Base-by-base conservation (phyloP, 92 coral and sea anemone genomes). In the Hydrozoanthus gracilis region DNA sequence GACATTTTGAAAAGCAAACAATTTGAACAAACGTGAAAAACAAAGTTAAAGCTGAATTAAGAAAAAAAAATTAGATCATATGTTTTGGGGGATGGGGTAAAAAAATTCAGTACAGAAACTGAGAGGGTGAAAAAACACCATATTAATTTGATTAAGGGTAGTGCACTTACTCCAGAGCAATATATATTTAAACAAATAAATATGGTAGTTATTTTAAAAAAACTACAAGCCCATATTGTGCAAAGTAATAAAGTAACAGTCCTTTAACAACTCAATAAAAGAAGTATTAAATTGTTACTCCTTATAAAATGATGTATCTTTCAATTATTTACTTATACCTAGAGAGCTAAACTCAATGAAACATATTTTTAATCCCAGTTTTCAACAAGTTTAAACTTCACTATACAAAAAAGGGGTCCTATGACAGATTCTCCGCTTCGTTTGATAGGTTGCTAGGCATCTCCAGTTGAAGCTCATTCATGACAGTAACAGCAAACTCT, bases 391-490 rank as follows among this genome's bases (percentile, higher is more conserved):
- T 58, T 16, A 58, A 58, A 58, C 64, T 58, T 58, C 64, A 58
- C 64, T 56, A 56, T 56, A 56, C 64, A 68, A 68, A 75, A n/a
- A 50, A 7, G 56, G 56, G 18, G n/a, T 77, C 27, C 50, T 56
- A 77, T 52, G 82, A 55, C 49, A 82, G 8, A 47, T 65, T 82
- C n/a, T 82, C 75, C 60, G n/a, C 86, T 49, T 64, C 75, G 2
- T 64, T 82, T 12, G n/a, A 64, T 8, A 80, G 86, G 46, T 61
- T 83, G 48, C 47, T 58, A 45, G 78, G 88, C 39, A 44, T 72
- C 61, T 74, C 60, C 76, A 67, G 79, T 62, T 78, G 83, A 83
- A 82, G 91, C 65, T 88, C 91, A 73, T 88, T 66, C 88, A 88
- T 83, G 62, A 65, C 55, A 65, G 61, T 75, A 51, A 61, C 60